These are phyloP conservation scores for Vireo griseus DNA, from an alignment of 2,797 vertebrate species.

Conservation along the genomic window DNA sequence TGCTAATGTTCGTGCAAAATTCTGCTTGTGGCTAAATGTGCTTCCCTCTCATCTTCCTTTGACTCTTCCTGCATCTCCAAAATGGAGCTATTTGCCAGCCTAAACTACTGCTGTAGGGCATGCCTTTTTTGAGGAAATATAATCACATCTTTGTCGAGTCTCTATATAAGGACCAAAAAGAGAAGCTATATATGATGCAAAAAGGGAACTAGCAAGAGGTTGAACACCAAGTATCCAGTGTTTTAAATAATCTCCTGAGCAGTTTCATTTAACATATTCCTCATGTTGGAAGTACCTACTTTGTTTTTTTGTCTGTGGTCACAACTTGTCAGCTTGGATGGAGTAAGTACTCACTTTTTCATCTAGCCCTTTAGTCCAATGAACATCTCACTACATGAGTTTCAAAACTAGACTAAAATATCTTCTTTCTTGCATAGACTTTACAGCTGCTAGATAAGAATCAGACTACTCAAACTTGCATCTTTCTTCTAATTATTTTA, in stretches of 20 bases:
- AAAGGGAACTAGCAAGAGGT: background rate
- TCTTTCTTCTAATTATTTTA: background rate
- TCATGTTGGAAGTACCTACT: background rate
- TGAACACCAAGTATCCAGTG: background rate
- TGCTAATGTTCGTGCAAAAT: background rate
- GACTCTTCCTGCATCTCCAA: background rate
- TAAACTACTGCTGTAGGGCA: background rate
- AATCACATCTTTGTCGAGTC: background rate
- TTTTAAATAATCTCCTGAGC: background rate
- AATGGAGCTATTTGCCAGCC: background rate
- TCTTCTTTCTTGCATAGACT: background rate
- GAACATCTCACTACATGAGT: background rate
- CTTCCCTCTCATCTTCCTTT: background rate
- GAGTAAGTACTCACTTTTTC: background rate
- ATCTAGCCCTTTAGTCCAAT: background rate
- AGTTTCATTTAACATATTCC: background rate
- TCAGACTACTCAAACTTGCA: background rate
- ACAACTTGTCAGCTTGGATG: background rate
- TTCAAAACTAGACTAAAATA: background rate
- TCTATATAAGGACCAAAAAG: background rate
- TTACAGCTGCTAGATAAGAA: background rate
- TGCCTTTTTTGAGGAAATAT: background rate
- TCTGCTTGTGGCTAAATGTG: background rate
- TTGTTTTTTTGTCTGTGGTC: background rate
- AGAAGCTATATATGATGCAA: background rate